A percentile compares a stretch with the other conserved stretches of the same genome.
phyloP scores from a whole-genome alignment of 2,888 invertebrate species.

The Heliconius cydno region DNA sequence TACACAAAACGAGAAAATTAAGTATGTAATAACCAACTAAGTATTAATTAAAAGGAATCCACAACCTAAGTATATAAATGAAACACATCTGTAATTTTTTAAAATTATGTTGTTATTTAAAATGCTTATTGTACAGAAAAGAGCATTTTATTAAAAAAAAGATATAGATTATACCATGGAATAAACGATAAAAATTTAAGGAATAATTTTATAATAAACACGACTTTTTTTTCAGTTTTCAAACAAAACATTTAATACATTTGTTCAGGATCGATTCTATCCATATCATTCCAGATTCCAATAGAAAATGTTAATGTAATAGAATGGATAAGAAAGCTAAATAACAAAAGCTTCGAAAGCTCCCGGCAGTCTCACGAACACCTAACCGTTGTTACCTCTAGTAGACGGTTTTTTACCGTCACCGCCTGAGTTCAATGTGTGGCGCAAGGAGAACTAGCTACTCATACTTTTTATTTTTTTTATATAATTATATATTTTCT shows the following conservation, averaged over 20 bases:
- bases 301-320: constrained; percentile 36
- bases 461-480: not conserved
- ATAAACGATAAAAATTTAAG: too few species aligned
- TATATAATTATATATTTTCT: not conserved
- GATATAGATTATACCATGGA: too few species aligned
- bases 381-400: constrained; percentile 66
- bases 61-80: too few species aligned
- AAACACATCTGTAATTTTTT: too few species aligned
- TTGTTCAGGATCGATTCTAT: not conserved
- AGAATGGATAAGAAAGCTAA: constrained; percentile 55
- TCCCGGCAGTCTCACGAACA: constrained; percentile 58
- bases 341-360: constrained; percentile 56
- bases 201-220: too few species aligned
- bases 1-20: too few species aligned
- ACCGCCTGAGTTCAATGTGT: constrained; percentile 52
- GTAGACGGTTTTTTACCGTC: constrained; percentile 64
- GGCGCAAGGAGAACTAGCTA: constrained; percentile 45
- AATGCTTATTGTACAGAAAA: too few species aligned
- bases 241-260: not conserved
- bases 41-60: too few species aligned
- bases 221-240: not conserved
- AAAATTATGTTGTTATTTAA: too few species aligned
- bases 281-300: constrained; percentile 21
- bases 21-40: too few species aligned
- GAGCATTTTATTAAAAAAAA: too few species aligned